Evolutionary conservation across 2,797 vertebrate species (phyloP).

Genomic region (Pangasius krempfi): DNA sequence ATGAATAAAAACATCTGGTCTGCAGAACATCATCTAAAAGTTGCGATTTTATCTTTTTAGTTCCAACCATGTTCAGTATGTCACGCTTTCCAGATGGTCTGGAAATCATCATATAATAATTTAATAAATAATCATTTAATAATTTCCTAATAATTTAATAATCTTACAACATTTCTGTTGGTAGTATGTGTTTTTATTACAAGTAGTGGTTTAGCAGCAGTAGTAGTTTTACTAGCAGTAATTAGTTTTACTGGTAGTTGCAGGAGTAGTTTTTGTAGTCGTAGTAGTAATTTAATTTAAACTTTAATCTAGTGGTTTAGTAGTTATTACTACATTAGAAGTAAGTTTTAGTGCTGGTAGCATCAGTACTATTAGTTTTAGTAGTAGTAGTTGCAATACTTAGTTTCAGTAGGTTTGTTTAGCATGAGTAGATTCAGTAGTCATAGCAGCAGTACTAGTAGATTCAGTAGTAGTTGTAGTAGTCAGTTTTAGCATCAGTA

Average conservation of each 20-base stretch:
- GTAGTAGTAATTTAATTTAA: not conserved
- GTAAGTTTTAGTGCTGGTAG: not conserved
- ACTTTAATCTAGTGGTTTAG: no score
- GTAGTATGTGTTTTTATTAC: not conserved
- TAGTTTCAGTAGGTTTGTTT: not conserved
- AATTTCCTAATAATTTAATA: no score
- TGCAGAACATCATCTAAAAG: no score
- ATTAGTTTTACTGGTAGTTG: not conserved
- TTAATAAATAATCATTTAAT: no score
- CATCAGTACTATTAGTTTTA: not conserved
- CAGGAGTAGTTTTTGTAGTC: no score
- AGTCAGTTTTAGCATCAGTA: not conserved
- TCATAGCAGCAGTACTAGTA: not conserved
- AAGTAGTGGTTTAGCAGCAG: not conserved
- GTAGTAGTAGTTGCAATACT: not conserved
- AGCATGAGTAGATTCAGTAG: not conserved
- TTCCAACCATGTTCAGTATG: not conserved
- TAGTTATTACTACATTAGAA: no score
- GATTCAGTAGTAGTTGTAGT: not conserved
- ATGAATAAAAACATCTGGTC: no score
- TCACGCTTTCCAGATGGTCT: no score
- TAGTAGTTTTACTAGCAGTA: not conserved
- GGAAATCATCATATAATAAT: no score
- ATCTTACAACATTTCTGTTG: not conserved
- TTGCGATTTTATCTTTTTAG: no score